These are phyloP conservation scores for Zoanthus sociatus DNA, from an alignment of 92 coral and sea anemone species.

Conservation along the genomic window DNA sequence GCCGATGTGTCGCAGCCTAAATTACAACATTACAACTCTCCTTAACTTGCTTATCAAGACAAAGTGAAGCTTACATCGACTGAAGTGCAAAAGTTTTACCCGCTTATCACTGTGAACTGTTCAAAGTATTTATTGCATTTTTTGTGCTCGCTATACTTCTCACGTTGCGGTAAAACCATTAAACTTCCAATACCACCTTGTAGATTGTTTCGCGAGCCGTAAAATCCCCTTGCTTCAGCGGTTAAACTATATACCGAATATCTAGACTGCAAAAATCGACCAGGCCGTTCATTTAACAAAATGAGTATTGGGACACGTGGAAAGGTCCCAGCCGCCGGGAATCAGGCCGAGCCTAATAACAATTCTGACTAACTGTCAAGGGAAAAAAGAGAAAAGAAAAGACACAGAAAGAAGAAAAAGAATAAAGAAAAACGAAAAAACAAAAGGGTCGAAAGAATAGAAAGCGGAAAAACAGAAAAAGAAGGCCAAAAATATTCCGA, in stretches of 20 bases:
- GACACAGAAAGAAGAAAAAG: constrained; percentile 28
- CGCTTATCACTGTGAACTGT: constrained; percentile 30
- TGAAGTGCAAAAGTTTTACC: not conserved
- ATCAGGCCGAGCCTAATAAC: no score
- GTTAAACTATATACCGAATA: not conserved
- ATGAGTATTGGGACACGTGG: constrained; percentile 17
- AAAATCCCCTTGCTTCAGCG: constrained; percentile 9
- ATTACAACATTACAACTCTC: constrained; percentile 1
- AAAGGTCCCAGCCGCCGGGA: not conserved
- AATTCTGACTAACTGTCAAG: not conserved
- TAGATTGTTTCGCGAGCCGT: constrained; percentile 8
- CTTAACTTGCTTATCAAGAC: constrained; percentile 22
- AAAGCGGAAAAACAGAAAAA: constrained; percentile 20
- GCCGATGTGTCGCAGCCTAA: not conserved
- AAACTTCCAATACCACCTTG: constrained; percentile 25
- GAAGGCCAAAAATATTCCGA: not conserved
- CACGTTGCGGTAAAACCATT: not conserved
- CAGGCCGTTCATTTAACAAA: not conserved
- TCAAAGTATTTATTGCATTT: constrained; percentile 5
- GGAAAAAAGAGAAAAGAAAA: constrained; percentile 14
- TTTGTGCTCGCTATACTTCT: constrained; percentile 22
- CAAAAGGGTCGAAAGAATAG: constrained; percentile 30
- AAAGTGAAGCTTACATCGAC: not conserved
- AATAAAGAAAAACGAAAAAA: constrained; percentile 14
- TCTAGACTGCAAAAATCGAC: not conserved